Conservation (phyloP, 1,140 invertebrate genomes). For the Anadara kagoshimensis region DNA sequence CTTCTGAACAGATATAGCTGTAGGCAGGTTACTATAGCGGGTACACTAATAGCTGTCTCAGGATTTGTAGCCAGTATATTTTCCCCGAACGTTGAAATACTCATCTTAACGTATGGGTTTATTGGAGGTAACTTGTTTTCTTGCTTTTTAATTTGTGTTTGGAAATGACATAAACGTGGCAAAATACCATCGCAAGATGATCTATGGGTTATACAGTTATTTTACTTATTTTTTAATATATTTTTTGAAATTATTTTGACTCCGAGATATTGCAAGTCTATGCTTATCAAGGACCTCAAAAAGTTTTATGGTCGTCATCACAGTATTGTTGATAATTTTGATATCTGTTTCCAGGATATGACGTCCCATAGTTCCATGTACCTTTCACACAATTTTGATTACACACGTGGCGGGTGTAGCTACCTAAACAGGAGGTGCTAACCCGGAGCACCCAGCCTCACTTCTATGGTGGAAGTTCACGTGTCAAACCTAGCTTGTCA, state of each 20-base stretch:
- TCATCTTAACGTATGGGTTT: slow-evolving; percentile 90
- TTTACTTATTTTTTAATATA: neutral
- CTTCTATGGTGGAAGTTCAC: too few species aligned
- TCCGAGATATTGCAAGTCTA: neutral
- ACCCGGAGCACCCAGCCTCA: too few species aligned
- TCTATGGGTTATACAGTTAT: neutral
- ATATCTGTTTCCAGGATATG: too few species aligned
- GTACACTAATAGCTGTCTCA: neutral
- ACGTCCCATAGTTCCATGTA: too few species aligned
- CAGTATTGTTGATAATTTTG: too few species aligned
- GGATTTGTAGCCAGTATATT: slow-evolving; percentile 71
- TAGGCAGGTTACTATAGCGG: neutral
- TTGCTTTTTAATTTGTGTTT: neutral
- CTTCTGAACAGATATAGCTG: neutral
- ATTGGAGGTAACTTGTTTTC: slow-evolving; percentile 82
- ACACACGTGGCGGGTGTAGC: too few species aligned
- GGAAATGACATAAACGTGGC: neutral
- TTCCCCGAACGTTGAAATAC: slow-evolving; percentile 84
- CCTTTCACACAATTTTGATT: too few species aligned
- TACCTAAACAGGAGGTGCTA: too few species aligned
- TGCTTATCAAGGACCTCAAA: too few species aligned
- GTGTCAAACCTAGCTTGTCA: too few species aligned
- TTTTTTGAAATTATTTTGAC: neutral
- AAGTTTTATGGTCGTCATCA: too few species aligned
- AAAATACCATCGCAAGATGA: neutral